Percentiles rank a stretch among this genome's conserved stretches.
phyloP scores from a whole-genome alignment of 2,797 vertebrate species.

The Limosa lapponica region DNA sequence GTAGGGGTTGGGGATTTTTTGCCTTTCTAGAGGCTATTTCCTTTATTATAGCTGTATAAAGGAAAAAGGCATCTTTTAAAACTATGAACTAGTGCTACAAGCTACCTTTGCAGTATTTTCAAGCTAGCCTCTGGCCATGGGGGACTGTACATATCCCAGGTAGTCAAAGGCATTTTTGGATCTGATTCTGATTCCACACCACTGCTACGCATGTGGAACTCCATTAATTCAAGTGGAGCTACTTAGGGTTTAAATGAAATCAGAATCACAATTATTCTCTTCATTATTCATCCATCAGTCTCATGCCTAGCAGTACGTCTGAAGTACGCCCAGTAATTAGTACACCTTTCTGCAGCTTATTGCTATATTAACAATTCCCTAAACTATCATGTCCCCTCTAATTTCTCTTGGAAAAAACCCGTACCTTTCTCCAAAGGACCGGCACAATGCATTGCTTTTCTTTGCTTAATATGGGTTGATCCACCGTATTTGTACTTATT shows the following conservation, averaged over 20 bases:
- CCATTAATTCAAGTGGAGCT: slow-evolving; percentile 1
- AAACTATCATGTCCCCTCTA: background rate
- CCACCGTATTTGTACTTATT: background rate
- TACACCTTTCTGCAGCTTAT: slow-evolving; percentile 41
- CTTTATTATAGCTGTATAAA: background rate
- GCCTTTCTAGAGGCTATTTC: slow-evolving; percentile 25
- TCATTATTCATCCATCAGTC: slow-evolving; percentile 32
- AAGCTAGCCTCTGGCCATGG: background rate
- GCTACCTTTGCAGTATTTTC: slow-evolving; percentile 1
- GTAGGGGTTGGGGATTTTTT: background rate
- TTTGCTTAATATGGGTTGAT: background rate
- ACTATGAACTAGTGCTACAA: background rate
- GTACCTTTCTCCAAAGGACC: background rate
- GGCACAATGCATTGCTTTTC: background rate
- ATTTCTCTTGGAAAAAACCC: background rate
- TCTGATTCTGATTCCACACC: background rate
- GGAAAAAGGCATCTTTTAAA: slow-evolving; percentile 11
- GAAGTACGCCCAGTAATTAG: background rate
- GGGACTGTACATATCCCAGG: background rate
- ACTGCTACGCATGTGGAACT: background rate
- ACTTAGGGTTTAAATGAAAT: slow-evolving; percentile 36
- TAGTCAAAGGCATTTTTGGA: background rate
- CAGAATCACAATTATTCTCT: slow-evolving; percentile 20
- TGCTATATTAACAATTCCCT: slow-evolving; percentile 47
- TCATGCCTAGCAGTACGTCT: background rate